Evolutionary conservation across 2,888 invertebrate species (phyloP).

Genomic region (Merodon equestris): DNA sequence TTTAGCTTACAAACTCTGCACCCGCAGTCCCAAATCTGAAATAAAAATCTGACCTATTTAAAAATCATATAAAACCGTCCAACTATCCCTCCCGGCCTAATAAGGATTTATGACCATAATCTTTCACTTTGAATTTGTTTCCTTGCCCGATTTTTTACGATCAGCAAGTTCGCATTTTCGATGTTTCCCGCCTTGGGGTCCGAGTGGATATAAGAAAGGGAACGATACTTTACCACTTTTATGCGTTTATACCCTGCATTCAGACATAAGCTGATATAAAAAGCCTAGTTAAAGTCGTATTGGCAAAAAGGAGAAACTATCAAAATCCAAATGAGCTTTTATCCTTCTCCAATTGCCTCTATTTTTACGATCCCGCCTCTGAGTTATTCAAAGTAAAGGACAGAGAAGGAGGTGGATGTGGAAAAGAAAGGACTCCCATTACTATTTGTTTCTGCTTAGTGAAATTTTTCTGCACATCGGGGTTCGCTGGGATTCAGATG

Average conservation of each 20-base stretch:
- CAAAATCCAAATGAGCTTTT: conserved; percentile 63
- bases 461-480: conserved; percentile 19
- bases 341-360: conserved; percentile 63
- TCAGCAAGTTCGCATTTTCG: background rate
- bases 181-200: too few species aligned
- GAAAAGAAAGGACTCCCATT: conserved; percentile 47
- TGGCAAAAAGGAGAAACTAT: conserved; percentile 37
- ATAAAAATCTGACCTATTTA: too few species aligned
- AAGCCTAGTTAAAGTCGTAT: conserved; percentile 23
- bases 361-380: conserved; percentile 52
- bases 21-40: too few species aligned
- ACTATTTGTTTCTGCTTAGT: conserved; percentile 62
- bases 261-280: conserved; percentile 28
- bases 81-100: background rate
- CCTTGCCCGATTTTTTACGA: conserved; percentile 1
- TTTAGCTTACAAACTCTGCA: too few species aligned
- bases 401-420: too few species aligned
- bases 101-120: conserved; percentile 4
- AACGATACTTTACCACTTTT: too few species aligned
- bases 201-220: too few species aligned
- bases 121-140: background rate
- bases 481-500: too few species aligned
- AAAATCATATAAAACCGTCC: too few species aligned
- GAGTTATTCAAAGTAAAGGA: conserved; percentile 40
- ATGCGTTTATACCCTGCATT: conserved; percentile 25